A percentile compares a stretch with the other conserved stretches of the same genome.
phyloP scores from a whole-genome alignment of 1,140 invertebrate genomes.

The Galleria mellonella region DNA sequence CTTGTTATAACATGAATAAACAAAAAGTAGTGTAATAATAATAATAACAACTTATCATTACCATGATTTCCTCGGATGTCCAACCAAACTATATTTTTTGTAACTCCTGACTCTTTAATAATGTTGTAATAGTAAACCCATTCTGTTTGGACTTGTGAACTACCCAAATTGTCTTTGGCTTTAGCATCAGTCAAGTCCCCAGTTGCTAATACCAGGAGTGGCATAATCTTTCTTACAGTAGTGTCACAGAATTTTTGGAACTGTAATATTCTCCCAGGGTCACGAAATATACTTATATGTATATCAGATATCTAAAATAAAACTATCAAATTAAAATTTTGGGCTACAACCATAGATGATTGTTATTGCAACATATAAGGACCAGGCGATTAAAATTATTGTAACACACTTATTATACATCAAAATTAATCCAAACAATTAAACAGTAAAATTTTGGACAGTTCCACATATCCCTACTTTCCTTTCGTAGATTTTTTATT shows the following conservation, averaged over 20 bases:
- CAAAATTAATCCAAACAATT: too few species aligned
- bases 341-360: too few species aligned
- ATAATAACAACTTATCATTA: slow-evolving; percentile 69
- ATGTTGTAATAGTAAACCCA: slow-evolving; percentile 88
- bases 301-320: slow-evolving; percentile 87
- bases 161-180: slow-evolving; percentile 84
- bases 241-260: slow-evolving; percentile 87
- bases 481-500: too few species aligned
- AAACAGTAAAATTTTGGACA: too few species aligned
- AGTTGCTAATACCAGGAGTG: slow-evolving; percentile 87
- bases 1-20: too few species aligned
- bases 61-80: slow-evolving; percentile 97
- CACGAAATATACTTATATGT: slow-evolving; percentile 91
- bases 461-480: too few species aligned
- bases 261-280: slow-evolving; percentile 82
- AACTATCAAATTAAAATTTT: neutral
- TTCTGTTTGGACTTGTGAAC: slow-evolving; percentile 87
- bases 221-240: slow-evolving; percentile 84
- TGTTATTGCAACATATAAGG: too few species aligned
- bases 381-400: too few species aligned
- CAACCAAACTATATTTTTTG: slow-evolving; percentile 86
- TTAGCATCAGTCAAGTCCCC: slow-evolving; percentile 95
- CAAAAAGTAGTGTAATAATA: too few species aligned
- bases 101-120: slow-evolving; percentile 80
- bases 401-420: too few species aligned